phyloP scores from a whole-genome alignment of 2,797 vertebrate genomes.

The Cryptoprocta ferox region DNA sequence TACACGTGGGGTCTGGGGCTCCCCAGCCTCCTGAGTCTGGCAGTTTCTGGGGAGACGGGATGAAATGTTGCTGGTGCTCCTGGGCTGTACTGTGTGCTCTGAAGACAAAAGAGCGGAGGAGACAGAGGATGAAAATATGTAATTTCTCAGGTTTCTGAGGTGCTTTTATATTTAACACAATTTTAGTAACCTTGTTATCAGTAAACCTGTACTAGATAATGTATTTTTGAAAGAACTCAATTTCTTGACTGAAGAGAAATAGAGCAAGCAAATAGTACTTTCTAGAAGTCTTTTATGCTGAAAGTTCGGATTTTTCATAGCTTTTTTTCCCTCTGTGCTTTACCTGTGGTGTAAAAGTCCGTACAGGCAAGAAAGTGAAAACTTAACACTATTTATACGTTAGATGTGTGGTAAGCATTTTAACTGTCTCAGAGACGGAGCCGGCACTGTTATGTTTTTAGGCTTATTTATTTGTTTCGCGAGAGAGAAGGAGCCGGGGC shows the following conservation, averaged over 20 bases:
- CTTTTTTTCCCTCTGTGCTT: not conserved
- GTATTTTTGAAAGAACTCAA: not conserved
- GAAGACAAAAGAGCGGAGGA: not conserved
- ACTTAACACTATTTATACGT: too few species aligned
- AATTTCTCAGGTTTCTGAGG: not conserved
- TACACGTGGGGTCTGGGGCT: not conserved
- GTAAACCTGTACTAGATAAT: not conserved
- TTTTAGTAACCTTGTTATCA: not conserved
- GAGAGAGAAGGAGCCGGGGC: too few species aligned
- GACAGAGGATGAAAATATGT: not conserved
- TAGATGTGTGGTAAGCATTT: not conserved
- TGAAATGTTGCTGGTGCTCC: not conserved
- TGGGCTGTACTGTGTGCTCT: not conserved
- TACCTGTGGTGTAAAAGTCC: not conserved
- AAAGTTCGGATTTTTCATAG: not conserved
- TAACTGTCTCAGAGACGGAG: not conserved
- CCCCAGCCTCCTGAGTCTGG: not conserved
- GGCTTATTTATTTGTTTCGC: too few species aligned
- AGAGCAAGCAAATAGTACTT: not conserved
- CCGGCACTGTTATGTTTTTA: too few species aligned
- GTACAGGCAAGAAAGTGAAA: not conserved
- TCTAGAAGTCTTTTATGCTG: not conserved
- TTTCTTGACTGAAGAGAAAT: not conserved
- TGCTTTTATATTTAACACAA: not conserved
- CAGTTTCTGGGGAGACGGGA: not conserved